Base-by-base conservation (phyloP, 2,888 invertebrate species). In the Desoria tigrina region DNA sequence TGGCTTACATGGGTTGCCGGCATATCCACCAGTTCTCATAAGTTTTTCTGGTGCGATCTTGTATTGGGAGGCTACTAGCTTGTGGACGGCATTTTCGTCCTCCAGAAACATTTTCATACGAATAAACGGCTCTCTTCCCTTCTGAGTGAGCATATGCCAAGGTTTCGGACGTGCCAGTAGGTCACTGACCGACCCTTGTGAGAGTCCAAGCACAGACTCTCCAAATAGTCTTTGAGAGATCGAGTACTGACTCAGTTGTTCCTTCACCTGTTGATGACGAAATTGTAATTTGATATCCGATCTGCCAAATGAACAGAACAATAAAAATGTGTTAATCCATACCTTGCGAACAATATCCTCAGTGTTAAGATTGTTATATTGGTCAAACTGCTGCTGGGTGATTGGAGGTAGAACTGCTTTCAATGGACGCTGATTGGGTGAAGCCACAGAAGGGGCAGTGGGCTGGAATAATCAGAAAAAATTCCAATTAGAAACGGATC, bases 221-320 rank as follows among this genome's bases (percentile, higher is more conserved):
- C 99, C 99, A 79, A 99, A 99, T 56, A 99, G 84, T 75, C 99
- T 86, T 82, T 99, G 99, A 78, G 97, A 97, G 79, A 99, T 94
- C 73, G 94, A 94, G 81, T 94, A 95, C 81, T 94, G 94, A 77
- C 94, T 94, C 62, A 94, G 82, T 77, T 94, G 93, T 82, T 95
- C 94, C 81, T 94, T 94, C 24, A 94, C 94, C 85, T 85, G 77
- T 14, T 76, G 75, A 66, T 70, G 63, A 67, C 62, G 74, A 57
- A 42, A 2, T 28, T 18, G n/a, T 32, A 51, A 51, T 51, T 51
- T 51, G 51, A 51, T 24, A 26, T 51, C 51, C 45, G 16, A 45
- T 51, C 51, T 51, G 51, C 51, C 51, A 21, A 39, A 45, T 21
- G 21, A 21, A 45, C 16, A 16, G 21, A 18, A 45, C 16, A 45